Conservation (phyloP, 2,797 vertebrate genomes). For the Hybognathus amarus region DNA sequence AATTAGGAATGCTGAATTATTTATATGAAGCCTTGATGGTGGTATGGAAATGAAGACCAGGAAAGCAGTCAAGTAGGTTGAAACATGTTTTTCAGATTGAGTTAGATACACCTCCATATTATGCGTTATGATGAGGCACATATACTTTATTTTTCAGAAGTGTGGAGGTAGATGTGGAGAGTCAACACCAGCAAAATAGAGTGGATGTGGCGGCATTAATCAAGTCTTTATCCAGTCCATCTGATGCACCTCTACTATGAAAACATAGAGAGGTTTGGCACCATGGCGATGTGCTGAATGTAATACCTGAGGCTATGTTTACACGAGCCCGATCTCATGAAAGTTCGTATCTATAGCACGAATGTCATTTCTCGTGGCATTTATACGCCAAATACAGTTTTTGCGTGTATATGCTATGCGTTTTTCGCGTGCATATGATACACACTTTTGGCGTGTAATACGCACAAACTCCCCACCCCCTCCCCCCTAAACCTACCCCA, state of each 20-base stretch:
- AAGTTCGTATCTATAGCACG: too few species aligned
- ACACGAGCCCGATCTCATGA: too few species aligned
- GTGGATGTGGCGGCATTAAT: neutral
- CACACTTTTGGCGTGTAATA: too few species aligned
- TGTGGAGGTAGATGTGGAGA: neutral
- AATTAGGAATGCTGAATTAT: neutral
- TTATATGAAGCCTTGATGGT: neutral
- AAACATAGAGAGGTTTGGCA: neutral
- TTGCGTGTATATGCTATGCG: too few species aligned
- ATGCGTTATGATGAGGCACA: neutral
- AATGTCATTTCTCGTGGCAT: too few species aligned
- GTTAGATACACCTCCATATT: neutral
- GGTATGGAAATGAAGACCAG: neutral
- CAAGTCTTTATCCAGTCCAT: constrained; percentile 7
- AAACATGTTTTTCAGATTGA: neutral
- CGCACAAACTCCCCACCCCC: too few species aligned
- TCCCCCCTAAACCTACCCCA: too few species aligned
- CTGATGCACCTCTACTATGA: neutral
- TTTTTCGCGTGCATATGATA: too few species aligned
- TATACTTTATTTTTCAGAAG: neutral
- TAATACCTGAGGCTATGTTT: neutral
- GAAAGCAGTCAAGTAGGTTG: neutral
- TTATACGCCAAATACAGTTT: too few species aligned
- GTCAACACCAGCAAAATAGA: neutral
- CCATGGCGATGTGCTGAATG: neutral